These are phyloP conservation scores for Cyanistes caeruleus DNA, from an alignment of 2,113 vertebrate genomes.

Conservation along the genomic window DNA sequence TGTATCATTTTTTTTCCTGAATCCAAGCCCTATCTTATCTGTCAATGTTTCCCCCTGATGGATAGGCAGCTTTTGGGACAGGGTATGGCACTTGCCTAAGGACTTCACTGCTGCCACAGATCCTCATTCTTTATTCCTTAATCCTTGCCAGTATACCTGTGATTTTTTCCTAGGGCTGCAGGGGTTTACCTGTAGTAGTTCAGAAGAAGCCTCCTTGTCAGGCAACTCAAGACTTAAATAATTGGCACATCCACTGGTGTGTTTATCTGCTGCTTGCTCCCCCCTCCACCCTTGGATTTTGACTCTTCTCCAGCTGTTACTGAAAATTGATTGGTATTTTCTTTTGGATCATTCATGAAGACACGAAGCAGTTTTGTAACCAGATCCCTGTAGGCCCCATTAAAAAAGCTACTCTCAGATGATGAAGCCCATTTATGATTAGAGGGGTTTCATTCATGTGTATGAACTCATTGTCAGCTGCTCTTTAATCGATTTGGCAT, in stretches of 20 bases:
- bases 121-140: not conserved
- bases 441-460: not conserved
- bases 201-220: not conserved
- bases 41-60: not conserved
- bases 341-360: not conserved
- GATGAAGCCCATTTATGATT: constrained; percentile 2
- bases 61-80: fast-evolving
- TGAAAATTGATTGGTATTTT: not conserved
- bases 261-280: not conserved
- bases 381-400: not conserved
- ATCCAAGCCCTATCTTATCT: not conserved
- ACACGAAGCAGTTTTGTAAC: not conserved
- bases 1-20: no score
- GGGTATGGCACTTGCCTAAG: not conserved
- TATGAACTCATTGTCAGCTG: not conserved
- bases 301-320: not conserved
- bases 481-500: constrained; percentile 1
- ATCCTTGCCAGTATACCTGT: not conserved
- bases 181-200: not conserved
- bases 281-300: not conserved
- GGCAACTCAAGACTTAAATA: not conserved
- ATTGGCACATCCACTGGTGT: not conserved
- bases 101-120: not conserved
- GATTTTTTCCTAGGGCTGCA: not conserved
- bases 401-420: not conserved